These are phyloP conservation scores for Metacarcinus magister DNA, from an alignment of 2,888 invertebrate species.

Conservation along the genomic window DNA sequence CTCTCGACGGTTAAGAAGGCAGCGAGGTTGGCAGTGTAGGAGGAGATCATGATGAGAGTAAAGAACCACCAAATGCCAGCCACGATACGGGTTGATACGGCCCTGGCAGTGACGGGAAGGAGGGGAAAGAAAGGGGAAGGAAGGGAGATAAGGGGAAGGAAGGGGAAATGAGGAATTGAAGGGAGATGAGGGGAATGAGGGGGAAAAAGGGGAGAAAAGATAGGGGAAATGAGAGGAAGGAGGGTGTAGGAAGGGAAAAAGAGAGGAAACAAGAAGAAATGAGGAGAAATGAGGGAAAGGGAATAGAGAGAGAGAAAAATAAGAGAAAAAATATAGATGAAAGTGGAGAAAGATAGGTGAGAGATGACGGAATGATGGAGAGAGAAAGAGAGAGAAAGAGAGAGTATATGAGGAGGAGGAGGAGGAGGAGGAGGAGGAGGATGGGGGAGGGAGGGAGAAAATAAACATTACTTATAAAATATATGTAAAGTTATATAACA, in stretches of 20 bases:
- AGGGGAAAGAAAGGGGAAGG: background rate
- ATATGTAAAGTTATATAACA: background rate
- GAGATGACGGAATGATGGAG: too few species aligned
- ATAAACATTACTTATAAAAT: background rate
- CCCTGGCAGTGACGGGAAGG: slow-evolving; percentile 86
- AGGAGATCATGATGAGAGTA: slow-evolving; percentile 96
- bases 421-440: slow-evolving; percentile 37
- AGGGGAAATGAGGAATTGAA: background rate
- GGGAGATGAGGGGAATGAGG: background rate
- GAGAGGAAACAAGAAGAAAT: background rate
- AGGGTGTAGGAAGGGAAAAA: background rate
- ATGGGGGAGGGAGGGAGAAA: background rate
- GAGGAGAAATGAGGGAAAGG: background rate
- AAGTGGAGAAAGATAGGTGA: background rate
- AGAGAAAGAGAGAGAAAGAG: background rate
- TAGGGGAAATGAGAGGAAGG: background rate
- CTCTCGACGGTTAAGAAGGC: slow-evolving; percentile 95
- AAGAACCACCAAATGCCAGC: slow-evolving; percentile 98
- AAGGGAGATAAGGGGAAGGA: background rate
- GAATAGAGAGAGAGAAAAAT: background rate
- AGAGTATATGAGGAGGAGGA: background rate
- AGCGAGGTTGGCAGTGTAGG: slow-evolving; percentile 96
- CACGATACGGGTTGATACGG: slow-evolving; percentile 94
- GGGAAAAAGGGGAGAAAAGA: background rate
- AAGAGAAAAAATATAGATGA: background rate